Evolutionary conservation across 2,113 vertebrate genomes (phyloP), one percentile per base, ranked within the genome.

Genomic region (Grus americana): DNA sequence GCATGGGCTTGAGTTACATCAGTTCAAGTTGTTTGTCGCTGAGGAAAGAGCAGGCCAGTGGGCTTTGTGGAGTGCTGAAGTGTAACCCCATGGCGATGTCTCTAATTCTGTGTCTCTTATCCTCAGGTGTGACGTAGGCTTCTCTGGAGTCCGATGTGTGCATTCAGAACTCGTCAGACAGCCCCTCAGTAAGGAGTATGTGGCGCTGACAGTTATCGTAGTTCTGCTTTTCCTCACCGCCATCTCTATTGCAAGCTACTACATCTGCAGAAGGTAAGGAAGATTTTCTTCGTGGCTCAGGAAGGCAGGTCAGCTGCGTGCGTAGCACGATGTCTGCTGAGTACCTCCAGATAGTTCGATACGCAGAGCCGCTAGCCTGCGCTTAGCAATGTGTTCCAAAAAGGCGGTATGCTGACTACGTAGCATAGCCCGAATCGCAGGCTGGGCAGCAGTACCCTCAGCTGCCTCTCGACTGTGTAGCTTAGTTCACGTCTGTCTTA

Each of bases 151-250:
- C 65, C 97, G 98, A 1, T 98, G 98, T 1, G 98, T 98, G 79
- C 98, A 98, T 54, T 98, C 98, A 9, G 96, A 98, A 19, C 90
- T 98, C 2, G 97, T 98, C 73, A 92, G 94, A 10, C 96, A 97
- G 6, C 98, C 98, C 55, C 95, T 98, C 90, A 98, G 98, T 61
- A 98, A 94, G 89, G 98, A 98, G 88, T 98, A 98, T 0, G 88
- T 98, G 82, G 98, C 87, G 1, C 85, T 98, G 89, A 98, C 98
- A 0, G 93, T 97, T 27, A 97, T 98, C 11, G 47, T 97, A 4
- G 58, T 94, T 32, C 62, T 98, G 50, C 91, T 98, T 16, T 93
- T 97, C 59, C 72, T 98, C 16, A 7, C 46, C 1, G 79, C 97
- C 18, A 1, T 97, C 8, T 92, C 93, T 1, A 91, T 98, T 3